Evolutionary conservation across 1,140 invertebrate species (phyloP).

Genomic region (Mylabris phalerata): DNA sequence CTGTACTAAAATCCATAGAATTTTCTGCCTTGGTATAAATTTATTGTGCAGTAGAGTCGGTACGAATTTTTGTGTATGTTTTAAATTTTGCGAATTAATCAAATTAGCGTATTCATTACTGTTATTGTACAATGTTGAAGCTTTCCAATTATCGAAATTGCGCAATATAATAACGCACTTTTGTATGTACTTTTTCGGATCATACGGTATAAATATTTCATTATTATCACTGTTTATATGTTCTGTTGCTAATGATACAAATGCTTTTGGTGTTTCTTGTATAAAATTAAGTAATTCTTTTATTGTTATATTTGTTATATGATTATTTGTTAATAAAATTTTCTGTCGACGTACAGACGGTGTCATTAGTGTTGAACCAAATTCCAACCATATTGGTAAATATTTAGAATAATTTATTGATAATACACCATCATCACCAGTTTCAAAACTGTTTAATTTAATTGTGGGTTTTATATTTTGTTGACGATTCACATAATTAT

Average conservation of each 20-base stretch:
- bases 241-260: constrained; percentile 30
- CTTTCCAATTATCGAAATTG: constrained; percentile 59
- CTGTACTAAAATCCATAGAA: constrained; percentile 54
- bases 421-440: constrained; percentile 46
- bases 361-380: constrained; percentile 49
- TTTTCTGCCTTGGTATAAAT: constrained; percentile 62
- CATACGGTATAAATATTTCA: constrained; percentile 46
- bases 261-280: constrained; percentile 43
- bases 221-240: constrained; percentile 28
- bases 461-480: constrained; percentile 6
- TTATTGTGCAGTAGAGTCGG: constrained; percentile 40
- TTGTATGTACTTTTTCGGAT: constrained; percentile 40
- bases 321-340: constrained; percentile 45
- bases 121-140: constrained; percentile 34
- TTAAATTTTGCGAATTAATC: constrained; percentile 45
- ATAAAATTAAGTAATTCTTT: constrained; percentile 50
- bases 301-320: constrained; percentile 47
- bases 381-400: constrained; percentile 54
- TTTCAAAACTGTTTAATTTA: constrained; percentile 35
- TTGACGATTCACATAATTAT: constrained; percentile 3
- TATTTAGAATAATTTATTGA: constrained; percentile 48
- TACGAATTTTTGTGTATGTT: constrained; percentile 55
- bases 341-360: constrained; percentile 50
- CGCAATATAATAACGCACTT: constrained; percentile 54
- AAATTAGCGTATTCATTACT: constrained; percentile 37